phyloP scores from a whole-genome alignment of 2,797 vertebrate genomes.

The Acanthurus leucopareius region DNA sequence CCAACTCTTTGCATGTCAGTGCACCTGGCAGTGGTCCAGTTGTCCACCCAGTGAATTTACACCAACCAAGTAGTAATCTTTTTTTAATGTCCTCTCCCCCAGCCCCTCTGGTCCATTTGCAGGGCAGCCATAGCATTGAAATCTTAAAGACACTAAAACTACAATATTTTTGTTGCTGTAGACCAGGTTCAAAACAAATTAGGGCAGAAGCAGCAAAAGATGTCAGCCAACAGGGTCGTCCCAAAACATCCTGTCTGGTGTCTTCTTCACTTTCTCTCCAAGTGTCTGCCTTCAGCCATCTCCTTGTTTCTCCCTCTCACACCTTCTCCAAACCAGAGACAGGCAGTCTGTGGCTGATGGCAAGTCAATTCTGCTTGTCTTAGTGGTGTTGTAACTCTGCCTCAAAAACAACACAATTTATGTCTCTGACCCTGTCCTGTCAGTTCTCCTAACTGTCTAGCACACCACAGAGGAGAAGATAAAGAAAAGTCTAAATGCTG shows the following conservation, averaged over 20 bases:
- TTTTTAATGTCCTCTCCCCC: slow-evolving; percentile 4
- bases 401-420: slow-evolving; percentile 53
- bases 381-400: slow-evolving; percentile 21
- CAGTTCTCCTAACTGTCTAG: slow-evolving; percentile 43
- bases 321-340: slow-evolving; percentile 18
- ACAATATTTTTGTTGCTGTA: slow-evolving; percentile 3
- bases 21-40: slow-evolving; percentile 40
- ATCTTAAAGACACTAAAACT: slow-evolving; percentile 10
- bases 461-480: slow-evolving; percentile 27
- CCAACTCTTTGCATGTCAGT: slow-evolving; percentile 58
- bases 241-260: not conserved
- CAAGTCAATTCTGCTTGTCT: slow-evolving; percentile 18
- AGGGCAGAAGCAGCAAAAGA: not conserved
- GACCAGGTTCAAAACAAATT: slow-evolving; percentile 10
- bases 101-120: slow-evolving; percentile 14
- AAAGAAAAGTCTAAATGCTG: slow-evolving; percentile 56
- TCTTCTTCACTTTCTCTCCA: not conserved
- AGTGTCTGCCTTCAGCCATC: slow-evolving; percentile 5
- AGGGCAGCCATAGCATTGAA: slow-evolving; percentile 2
- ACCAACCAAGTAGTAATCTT: slow-evolving; percentile 1
- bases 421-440: slow-evolving; percentile 29
- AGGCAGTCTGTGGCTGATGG: slow-evolving; percentile 15
- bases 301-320: slow-evolving; percentile 18
- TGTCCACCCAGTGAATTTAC: slow-evolving; percentile 47
- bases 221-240: slow-evolving; percentile 12